A percentile compares a stretch with the other conserved stretches of the same genome.
Evolutionary conservation across 2,113 vertebrate genomes (phyloP).

Genomic region (Podilymbus podiceps): DNA sequence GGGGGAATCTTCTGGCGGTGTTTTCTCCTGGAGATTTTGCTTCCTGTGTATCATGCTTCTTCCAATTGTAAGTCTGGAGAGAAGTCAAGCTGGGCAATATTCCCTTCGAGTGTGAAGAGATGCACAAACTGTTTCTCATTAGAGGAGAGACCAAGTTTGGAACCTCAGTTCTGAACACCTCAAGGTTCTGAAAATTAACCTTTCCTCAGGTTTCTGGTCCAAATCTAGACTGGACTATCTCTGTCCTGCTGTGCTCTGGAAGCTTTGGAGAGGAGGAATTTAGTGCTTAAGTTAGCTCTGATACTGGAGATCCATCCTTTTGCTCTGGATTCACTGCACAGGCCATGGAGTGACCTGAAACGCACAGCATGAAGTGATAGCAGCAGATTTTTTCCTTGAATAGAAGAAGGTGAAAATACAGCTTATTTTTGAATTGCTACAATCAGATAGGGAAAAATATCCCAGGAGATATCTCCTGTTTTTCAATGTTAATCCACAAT

Average conservation of each 20-base stretch:
- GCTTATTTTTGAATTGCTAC: neutral
- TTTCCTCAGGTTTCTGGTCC: neutral
- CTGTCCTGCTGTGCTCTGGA: neutral
- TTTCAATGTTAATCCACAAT: neutral
- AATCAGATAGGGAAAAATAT: neutral
- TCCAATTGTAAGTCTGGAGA: slow-evolving; percentile 33
- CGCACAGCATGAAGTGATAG: neutral
- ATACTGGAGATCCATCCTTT: neutral
- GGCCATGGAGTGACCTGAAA: neutral
- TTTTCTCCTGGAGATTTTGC: slow-evolving; percentile 26
- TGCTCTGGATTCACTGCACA: neutral
- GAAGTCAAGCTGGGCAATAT: slow-evolving; percentile 25
- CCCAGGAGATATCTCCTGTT: neutral
- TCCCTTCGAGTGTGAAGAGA: neutral
- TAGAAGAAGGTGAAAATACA: neutral
- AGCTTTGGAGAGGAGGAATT: neutral
- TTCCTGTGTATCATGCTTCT: slow-evolving; percentile 5
- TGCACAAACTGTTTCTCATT: neutral
- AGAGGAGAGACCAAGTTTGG: neutral
- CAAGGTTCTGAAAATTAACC: neutral
- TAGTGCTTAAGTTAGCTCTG: neutral
- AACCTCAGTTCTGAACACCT: neutral
- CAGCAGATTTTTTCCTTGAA: neutral
- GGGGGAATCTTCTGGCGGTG: slow-evolving; percentile 23
- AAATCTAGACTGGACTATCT: neutral